Evolutionary conservation across 2,113 vertebrate genomes (phyloP).

Genomic region (Ginglymostoma cirratum): DNA sequence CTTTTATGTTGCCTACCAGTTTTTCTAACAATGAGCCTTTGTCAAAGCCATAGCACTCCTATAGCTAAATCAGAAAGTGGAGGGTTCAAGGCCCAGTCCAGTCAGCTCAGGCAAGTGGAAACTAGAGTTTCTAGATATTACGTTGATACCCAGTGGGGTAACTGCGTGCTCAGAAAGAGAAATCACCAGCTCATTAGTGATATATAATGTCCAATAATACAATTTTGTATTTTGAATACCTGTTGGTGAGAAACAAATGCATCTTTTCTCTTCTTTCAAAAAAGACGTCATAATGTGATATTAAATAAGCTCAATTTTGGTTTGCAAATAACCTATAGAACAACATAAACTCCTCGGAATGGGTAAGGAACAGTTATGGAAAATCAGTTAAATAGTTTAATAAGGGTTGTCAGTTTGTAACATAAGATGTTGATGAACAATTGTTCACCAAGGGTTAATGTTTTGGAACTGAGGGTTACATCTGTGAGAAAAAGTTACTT

Average conservation of each 20-base stretch:
- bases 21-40: neutral
- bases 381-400: neutral
- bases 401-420: neutral
- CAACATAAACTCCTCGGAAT: neutral
- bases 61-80: neutral
- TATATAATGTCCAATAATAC: neutral
- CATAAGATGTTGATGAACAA: constrained; percentile 23
- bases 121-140: neutral
- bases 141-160: neutral
- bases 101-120: neutral
- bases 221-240: neutral
- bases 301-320: neutral
- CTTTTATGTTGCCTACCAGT: constrained; percentile 8
- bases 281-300: neutral
- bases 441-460: constrained; percentile 26
- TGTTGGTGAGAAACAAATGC: neutral
- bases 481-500: constrained; percentile 38
- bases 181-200: neutral
- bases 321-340: neutral
- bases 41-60: neutral
- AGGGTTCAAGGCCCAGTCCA: neutral
- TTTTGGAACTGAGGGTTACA: constrained; percentile 33
- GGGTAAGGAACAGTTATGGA: constrained; percentile 13
- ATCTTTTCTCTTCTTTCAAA: neutral
- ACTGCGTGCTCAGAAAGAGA: neutral